A percentile compares a stretch with the other conserved stretches of the same genome.
phyloP scores from a whole-genome alignment of 2,888 invertebrate species.

The Lissonota sp. region DNA sequence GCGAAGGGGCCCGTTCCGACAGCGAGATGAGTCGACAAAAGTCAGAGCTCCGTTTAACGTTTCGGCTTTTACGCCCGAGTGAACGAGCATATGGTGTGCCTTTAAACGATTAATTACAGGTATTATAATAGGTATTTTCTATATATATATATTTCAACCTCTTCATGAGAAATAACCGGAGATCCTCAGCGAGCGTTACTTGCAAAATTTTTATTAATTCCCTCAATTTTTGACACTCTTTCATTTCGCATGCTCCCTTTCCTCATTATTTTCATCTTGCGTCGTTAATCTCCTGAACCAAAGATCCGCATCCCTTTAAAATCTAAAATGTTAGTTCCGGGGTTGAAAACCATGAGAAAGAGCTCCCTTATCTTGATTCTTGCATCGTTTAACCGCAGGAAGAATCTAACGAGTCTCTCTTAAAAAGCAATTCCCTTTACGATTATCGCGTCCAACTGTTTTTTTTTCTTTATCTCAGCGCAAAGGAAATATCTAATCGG shows the following conservation, averaged over 20 bases:
- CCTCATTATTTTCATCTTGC: too few species aligned
- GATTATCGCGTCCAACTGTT: background rate
- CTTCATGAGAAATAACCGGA: background rate
- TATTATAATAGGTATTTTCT: slow-evolving; percentile 14
- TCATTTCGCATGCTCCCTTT: too few species aligned
- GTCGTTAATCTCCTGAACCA: too few species aligned
- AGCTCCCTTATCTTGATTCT: background rate
- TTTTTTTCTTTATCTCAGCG: slow-evolving; percentile 17
- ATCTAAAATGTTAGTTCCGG: too few species aligned
- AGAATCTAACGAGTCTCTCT: slow-evolving; percentile 16
- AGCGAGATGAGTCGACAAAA: slow-evolving; percentile 68
- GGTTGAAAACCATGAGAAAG: too few species aligned
- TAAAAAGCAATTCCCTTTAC: slow-evolving; percentile 3
- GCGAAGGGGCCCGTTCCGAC: slow-evolving; percentile 48
- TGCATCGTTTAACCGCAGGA: slow-evolving; percentile 9
- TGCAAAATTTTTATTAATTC: background rate
- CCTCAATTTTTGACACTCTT: too few species aligned
- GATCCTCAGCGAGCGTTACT: background rate
- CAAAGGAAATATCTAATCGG: slow-evolving; percentile 29
- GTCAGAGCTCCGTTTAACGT: slow-evolving; percentile 71
- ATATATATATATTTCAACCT: slow-evolving; percentile 3
- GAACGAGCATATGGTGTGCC: slow-evolving; percentile 77
- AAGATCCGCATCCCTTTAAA: too few species aligned
- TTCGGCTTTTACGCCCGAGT: slow-evolving; percentile 64
- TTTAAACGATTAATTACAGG: slow-evolving; percentile 72